phyloP scores from a whole-genome alignment of 1,140 invertebrate genomes.

The Drosophila punjabiensis region DNA sequence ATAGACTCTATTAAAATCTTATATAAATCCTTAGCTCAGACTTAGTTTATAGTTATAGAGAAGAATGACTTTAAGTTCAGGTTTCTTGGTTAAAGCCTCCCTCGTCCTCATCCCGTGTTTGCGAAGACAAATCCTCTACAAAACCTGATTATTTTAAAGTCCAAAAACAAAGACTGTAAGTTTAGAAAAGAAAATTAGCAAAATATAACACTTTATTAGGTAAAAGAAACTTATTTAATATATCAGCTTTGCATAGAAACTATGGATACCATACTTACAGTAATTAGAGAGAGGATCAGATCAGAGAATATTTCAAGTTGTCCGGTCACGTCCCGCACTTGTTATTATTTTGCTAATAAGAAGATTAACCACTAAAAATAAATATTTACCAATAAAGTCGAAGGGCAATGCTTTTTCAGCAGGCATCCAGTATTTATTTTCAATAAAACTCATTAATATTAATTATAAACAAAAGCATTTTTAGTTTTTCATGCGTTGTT shows the following conservation, averaged over 20 bases:
- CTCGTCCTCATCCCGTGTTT: too few relatives aligned
- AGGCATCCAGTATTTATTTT: slow-evolving; percentile 47
- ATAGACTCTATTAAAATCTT: too few relatives aligned
- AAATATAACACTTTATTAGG: neutral
- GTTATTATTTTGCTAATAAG: neutral
- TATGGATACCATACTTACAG: neutral
- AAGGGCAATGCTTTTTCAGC: slow-evolving; percentile 16
- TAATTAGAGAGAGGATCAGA: neutral
- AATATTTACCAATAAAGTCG: neutral
- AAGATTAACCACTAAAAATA: neutral
- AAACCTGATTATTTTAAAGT: too few relatives aligned
- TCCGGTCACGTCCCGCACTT: neutral
- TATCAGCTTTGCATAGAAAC: neutral
- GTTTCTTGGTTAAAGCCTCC: too few relatives aligned
- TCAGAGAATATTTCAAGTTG: neutral
- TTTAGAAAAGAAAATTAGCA: too few relatives aligned
- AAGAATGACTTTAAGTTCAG: too few relatives aligned
- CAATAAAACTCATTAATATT: slow-evolving; percentile 37
- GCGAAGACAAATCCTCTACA: too few relatives aligned
- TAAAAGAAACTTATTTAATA: neutral
- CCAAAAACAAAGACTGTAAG: neutral
- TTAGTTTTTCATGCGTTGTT: slow-evolving; percentile 8
- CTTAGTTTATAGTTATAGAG: too few relatives aligned
- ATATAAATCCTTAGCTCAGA: too few relatives aligned
- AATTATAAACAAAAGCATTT: slow-evolving; percentile 34